Conservation (phyloP, 2,113 vertebrate species). For the Pygoscelis adeliae region DNA sequence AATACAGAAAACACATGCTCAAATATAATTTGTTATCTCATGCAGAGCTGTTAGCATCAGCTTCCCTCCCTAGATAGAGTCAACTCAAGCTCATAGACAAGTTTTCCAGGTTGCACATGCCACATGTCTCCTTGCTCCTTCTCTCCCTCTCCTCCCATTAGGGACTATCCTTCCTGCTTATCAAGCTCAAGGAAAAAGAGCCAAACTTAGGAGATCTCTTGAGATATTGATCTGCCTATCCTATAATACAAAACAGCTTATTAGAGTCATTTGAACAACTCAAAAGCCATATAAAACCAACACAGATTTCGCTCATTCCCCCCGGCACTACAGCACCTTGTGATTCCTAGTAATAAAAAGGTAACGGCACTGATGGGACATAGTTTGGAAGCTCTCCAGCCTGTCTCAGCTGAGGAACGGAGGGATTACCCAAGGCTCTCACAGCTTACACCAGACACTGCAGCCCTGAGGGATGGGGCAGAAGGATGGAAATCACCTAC, state of each 20-base stretch:
- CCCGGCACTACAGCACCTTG: constrained; percentile 3
- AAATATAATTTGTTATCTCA: constrained; percentile 1
- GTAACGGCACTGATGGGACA: neutral
- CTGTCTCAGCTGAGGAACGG: neutral
- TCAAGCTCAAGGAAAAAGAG: neutral
- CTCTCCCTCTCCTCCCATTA: constrained; percentile 15
- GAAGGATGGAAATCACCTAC: neutral
- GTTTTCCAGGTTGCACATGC: constrained; percentile 42
- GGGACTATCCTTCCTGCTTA: constrained; percentile 41
- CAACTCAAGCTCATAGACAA: constrained; percentile 34
- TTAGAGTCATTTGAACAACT: neutral
- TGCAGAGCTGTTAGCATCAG: constrained; percentile 13
- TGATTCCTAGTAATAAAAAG: neutral
- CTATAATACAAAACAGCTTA: constrained; percentile 8
- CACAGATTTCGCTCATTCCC: neutral
- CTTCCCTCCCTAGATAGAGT: constrained; percentile 6
- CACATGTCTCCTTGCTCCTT: constrained; percentile 21
- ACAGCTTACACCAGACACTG: neutral
- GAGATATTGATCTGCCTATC: constrained; percentile 2
- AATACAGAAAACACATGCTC: constrained; percentile 14
- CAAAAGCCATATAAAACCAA: neutral
- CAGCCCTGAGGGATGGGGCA: neutral
- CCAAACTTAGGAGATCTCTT: neutral
- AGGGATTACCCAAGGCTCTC: neutral
- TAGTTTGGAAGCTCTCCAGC: neutral